Evolutionary conservation across 2,888 invertebrate genomes (phyloP).

Genomic region (Alloplasta piceator): DNA sequence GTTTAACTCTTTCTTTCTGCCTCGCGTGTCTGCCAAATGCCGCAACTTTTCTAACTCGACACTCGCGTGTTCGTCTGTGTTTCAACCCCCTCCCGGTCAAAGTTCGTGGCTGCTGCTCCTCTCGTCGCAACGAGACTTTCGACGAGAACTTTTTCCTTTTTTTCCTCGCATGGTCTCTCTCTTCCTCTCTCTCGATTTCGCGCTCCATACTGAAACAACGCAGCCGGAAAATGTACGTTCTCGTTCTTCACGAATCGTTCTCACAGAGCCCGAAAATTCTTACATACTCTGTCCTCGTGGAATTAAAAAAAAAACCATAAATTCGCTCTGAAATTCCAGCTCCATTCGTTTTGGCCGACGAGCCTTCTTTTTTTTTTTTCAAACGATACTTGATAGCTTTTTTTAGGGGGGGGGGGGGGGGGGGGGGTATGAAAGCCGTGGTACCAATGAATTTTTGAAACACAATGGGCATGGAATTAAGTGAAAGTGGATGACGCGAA

Average conservation of each 20-base stretch:
- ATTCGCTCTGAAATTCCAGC: constrained; percentile 51
- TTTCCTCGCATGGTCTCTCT: not conserved
- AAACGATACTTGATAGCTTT: constrained; percentile 27
- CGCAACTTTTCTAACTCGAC: constrained; percentile 52
- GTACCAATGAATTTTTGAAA: too few species aligned
- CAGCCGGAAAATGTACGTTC: constrained; percentile 28
- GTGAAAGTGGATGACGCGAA: too few species aligned
- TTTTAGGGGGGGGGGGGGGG: too few species aligned
- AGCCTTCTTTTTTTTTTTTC: not conserved
- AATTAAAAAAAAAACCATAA: constrained; percentile 39
- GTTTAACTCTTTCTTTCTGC: constrained; percentile 40
- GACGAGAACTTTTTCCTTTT: constrained; percentile 27
- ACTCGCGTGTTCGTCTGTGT: constrained; percentile 23
- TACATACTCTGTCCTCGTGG: constrained; percentile 32
- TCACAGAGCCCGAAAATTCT: constrained; percentile 48
- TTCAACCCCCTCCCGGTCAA: constrained; percentile 36
- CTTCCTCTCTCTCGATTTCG: not conserved
- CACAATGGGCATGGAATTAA: too few species aligned
- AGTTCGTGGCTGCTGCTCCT: constrained; percentile 35
- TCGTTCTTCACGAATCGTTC: constrained; percentile 42
- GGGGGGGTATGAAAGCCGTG: too few species aligned
- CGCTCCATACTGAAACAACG: not conserved
- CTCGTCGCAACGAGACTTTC: constrained; percentile 26
- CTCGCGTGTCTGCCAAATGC: constrained; percentile 47
- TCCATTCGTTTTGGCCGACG: constrained; percentile 54